Conservation (phyloP, 1,140 invertebrate species). For the Leptinotarsa texana region DNA sequence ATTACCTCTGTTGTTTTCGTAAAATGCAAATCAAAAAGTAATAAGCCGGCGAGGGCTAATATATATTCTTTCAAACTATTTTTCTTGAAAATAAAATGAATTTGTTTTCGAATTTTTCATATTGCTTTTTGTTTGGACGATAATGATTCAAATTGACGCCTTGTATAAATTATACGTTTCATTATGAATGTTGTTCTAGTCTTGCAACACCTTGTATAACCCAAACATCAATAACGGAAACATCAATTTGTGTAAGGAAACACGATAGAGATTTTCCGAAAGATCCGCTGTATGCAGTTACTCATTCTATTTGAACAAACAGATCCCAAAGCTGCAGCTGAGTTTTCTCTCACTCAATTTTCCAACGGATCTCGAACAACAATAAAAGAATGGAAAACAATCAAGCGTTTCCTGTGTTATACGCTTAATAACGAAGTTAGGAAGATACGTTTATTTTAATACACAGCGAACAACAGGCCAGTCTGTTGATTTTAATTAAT, state of each 20-base stretch:
- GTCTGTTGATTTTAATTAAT: constrained; percentile 17
- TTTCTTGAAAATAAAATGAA: too few species aligned
- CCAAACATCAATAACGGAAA: too few species aligned
- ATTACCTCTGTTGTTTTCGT: too few species aligned
- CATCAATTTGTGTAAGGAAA: not conserved
- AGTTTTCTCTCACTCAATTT: constrained; percentile 16
- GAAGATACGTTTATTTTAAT: constrained; percentile 18
- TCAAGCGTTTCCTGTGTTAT: constrained; percentile 17
- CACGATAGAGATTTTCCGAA: not conserved
- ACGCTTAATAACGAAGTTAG: constrained; percentile 12
- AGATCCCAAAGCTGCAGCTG: constrained; percentile 10
- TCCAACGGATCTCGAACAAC: constrained; percentile 15
- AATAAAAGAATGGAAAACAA: constrained; percentile 20
- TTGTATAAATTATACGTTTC: too few species aligned
- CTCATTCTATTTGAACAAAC: not conserved
- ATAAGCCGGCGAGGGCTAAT: too few species aligned
- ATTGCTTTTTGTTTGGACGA: too few species aligned
- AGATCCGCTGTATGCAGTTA: not conserved
- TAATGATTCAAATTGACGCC: too few species aligned
- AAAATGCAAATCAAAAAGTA: too few species aligned
- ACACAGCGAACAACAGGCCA: constrained; percentile 15
- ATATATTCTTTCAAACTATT: too few species aligned
- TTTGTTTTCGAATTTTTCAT: too few species aligned
- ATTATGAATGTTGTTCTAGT: too few species aligned
- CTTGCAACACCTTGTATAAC: too few species aligned